phyloP scores from a whole-genome alignment of 2,797 vertebrate species.

The Etheostoma nigrum region DNA sequence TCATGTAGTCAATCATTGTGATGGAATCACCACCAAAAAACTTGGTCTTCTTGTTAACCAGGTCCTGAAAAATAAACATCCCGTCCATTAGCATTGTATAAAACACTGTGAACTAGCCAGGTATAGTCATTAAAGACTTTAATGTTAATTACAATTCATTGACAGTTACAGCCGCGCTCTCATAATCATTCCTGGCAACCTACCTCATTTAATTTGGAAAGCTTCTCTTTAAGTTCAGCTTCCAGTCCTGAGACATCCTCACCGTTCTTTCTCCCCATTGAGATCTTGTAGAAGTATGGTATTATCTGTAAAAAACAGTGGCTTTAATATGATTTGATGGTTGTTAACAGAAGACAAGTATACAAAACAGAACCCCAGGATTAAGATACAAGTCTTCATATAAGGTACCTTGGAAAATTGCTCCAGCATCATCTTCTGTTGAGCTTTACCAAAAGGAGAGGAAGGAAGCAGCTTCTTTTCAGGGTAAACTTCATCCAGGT shows the following conservation, averaged over 20 bases:
- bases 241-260: constrained; percentile 83
- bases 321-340: background rate
- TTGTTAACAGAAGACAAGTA: background rate
- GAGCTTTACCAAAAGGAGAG: constrained; percentile 89
- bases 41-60: constrained; percentile 84
- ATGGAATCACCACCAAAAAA: constrained; percentile 89
- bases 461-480: constrained; percentile 89
- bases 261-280: constrained; percentile 72
- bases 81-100: background rate
- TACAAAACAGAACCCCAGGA: background rate
- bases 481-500: constrained; percentile 91
- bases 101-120: background rate
- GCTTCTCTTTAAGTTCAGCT: constrained; percentile 84
- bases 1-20: constrained; percentile 95
- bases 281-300: constrained; percentile 83
- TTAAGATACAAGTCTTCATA: background rate
- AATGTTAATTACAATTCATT: background rate
- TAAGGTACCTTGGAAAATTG: constrained; percentile 88
- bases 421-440: constrained; percentile 93
- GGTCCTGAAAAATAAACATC: constrained; percentile 76
- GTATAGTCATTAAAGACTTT: background rate
- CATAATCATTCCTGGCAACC: background rate
- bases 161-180: background rate
- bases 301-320: constrained; percentile 79
- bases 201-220: constrained; percentile 89